Base-by-base conservation (phyloP, 2,888 invertebrate species). In the Mythimna impura region DNA sequence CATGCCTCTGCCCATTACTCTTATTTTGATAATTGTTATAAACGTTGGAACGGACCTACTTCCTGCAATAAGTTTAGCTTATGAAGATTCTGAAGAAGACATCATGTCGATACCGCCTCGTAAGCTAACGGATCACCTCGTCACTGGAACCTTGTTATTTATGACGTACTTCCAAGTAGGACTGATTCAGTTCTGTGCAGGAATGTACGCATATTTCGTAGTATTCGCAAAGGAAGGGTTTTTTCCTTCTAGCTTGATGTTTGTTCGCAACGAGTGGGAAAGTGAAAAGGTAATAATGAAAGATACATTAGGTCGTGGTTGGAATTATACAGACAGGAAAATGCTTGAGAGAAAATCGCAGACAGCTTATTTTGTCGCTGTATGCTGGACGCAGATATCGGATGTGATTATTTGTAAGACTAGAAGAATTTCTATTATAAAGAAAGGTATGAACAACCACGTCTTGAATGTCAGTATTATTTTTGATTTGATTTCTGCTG, bases 161-260 rank as follows among this genome's bases (percentile, higher is more conserved):
- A 97, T 98, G 97, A 97, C 98, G 0, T 98, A 98, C 91, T 98
- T 98, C 79, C 98, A 99, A 95, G 97, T 99, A 81, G 99, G 98
- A 67, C 96, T 98, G 92, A 98, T 99, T 84, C 98, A 99, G 93
- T 98, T 98, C 30, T 97, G 97, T 58, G 98, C 97, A 57, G 98
- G 98, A 12, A 98, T 98, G 95, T 98, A 97, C 90, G 96, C 97
- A 4, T 99, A 98, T 91, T 98, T 98, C 88, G 96, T 98, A 68
- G 97, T 98, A 73, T 97, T 98, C 97, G 98, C 98, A 3, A 97
- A 97, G 86, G 97, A 97, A 83, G 98, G 98, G 0, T 99, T 98
- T 94, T 97, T 97, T 89, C 98, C 98, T 0, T 92, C 94, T 4
- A 94, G 95, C 79, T 94, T 99, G 72, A 86, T 98, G 60, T 98